Evolutionary conservation across 1,140 invertebrate genomes (phyloP), one percentile per base, ranked within the genome.

Genomic region (Helicorthomorpha holstii): DNA sequence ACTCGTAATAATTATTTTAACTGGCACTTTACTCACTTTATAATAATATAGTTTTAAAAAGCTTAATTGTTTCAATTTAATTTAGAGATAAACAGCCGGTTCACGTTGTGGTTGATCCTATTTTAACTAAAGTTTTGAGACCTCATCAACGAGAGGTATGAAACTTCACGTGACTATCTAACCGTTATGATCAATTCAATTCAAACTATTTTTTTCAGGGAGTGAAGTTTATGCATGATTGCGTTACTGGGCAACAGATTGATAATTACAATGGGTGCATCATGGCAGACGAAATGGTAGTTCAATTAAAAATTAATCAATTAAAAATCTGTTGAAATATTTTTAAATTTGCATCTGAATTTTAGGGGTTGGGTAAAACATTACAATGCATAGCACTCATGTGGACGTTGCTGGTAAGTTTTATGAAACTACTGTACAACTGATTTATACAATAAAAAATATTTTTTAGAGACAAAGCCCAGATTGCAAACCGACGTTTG

Each of bases 191-290:
- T n/a, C 16, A 29, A 22, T 52, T n/a, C 3, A 21, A 49, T 53
- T 45, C 14, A 21, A 4, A 38, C 49, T 48, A 26, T 44, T 43
- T 52, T 54, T 64, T 65, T 27, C 57, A 76, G 75, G 96, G 96
- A 26, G 95, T 99, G 0, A 93, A 94, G 64, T 99, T 99, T 67
- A 97, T 99, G 92, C 99, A 96, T 66, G 92, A 99, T 65, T 98
- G 95, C 75, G 92, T 98, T 1, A 96, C 87, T 27, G 96, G 95
- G 16, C 71, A 75, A 53, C 79, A 87, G 61, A 95, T 97, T 55
- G 82, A 85, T 55, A 73, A 79, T 58, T 85, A 82, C 54, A 85
- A 78, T 73, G 93, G 94, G 1, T 97, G 93, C 61, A 97, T 98
- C 38, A 97, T 98, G 93, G 93, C 93, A 26, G 93, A 98, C 72